Base-by-base conservation (phyloP, 1,140 invertebrate genomes). In the Zeugodacus cucurbitae region DNA sequence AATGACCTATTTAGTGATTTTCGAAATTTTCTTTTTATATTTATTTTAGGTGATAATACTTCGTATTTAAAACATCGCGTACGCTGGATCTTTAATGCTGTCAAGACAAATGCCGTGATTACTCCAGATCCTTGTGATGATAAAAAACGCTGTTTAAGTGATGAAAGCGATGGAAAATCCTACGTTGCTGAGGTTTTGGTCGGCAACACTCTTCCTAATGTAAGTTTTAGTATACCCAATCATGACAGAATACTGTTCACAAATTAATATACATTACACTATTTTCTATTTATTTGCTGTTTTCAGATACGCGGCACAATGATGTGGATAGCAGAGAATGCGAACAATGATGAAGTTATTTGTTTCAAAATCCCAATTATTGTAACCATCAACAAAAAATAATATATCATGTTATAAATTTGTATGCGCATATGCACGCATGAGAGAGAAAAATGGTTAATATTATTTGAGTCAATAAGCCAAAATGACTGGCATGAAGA, bases 111-210 rank as follows among this genome's bases (percentile, higher is more conserved):
- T n/a, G 92, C 92, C 22, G 86, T 62, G 8, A 93, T 93, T 34
- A 90, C 89, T 6, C 92, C 92, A n/a, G 92, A 93, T 89, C 92
- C 92, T 3, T 93, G 92, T 22, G 92, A 93, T 54, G 92, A 92
- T 3, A 89, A 92, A 54, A 89, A 93, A 11, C 11, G 89, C 48
- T 93, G 92, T 34, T 89, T 93, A 26, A 29, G 89, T 41, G 91
- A 90, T 67, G 89, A 90, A 20, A 89, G 86, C 86, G 89, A 91
- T 59, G 90, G 90, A 32, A 92, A 93, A 70, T 90, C 89, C 6
- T 93, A 93, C 58, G 91, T 89, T 90, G 92, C 92, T 37, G 88
- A 91, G 14, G 89, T 93, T n/a, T 91, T 88, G 88, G 92, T 93
- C 32, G 90, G 90, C 67, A 86, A 89, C 11, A 89, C 91, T 14